phyloP scores from a whole-genome alignment of 2,888 invertebrate genomes.

The Hartigia nigra region DNA sequence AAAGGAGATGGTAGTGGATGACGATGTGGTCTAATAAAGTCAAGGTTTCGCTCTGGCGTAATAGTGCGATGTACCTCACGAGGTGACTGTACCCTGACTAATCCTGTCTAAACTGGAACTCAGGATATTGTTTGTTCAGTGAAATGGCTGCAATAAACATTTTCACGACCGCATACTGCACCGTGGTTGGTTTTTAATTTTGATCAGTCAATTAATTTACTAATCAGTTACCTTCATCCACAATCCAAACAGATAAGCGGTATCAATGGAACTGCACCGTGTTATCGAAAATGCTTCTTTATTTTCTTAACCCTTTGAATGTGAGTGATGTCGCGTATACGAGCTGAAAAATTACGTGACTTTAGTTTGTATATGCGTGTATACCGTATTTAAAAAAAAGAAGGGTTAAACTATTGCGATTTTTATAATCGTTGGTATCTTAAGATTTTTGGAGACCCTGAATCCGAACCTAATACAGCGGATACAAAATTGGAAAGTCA shows the following conservation, averaged over 20 bases:
- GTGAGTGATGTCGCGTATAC: no score
- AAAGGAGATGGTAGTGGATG: constrained; percentile 37
- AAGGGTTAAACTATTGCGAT: no score
- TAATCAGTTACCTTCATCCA: not conserved
- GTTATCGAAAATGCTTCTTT: not conserved
- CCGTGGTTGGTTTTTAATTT: not conserved
- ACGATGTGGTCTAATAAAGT: constrained; percentile 48
- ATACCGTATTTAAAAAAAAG: no score
- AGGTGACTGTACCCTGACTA: constrained; percentile 39
- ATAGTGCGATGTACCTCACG: constrained; percentile 41
- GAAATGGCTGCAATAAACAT: not conserved
- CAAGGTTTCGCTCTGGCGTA: constrained; percentile 53
- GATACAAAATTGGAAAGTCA: no score
- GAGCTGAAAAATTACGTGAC: no score
- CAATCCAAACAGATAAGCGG: not conserved
- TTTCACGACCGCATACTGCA: not conserved
- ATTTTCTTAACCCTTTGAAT: no score
- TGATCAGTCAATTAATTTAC: not conserved
- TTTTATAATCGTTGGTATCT: no score
- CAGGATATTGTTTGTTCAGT: not conserved
- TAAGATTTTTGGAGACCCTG: no score
- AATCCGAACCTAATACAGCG: no score
- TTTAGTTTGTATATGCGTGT: no score
- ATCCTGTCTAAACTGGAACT: constrained; percentile 2
- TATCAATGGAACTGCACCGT: not conserved